phyloP scores from a whole-genome alignment of 2,888 invertebrate species.

The Drosophila basisetae region DNA sequence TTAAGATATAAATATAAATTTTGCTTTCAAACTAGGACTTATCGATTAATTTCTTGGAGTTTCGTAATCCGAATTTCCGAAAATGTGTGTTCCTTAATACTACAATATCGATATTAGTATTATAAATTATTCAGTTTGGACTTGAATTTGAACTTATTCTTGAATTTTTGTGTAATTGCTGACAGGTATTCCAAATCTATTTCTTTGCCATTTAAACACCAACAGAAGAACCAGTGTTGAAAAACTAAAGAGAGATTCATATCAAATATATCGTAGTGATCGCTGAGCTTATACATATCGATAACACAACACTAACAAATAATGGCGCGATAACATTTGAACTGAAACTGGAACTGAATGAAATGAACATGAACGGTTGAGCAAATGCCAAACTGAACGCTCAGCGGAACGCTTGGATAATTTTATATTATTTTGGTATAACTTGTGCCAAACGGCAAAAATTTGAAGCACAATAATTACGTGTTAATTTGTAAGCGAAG shows the following conservation, averaged over 20 bases:
- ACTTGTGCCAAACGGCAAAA: conserved; percentile 34
- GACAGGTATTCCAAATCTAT: not conserved
- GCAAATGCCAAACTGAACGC: conserved; percentile 34
- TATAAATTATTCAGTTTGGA: not conserved
- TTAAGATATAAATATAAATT: not conserved
- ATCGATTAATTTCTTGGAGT: not conserved
- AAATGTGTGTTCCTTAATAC: not conserved
- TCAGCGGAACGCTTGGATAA: conserved; percentile 46
- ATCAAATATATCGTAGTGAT: conserved; percentile 7
- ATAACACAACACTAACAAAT: not conserved
- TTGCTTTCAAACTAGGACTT: not conserved
- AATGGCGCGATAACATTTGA: conserved; percentile 14
- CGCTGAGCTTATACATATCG: conserved; percentile 7
- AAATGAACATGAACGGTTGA: conserved; percentile 20
- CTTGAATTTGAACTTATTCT: not conserved
- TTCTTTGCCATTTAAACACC: not conserved
- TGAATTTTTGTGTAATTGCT: not conserved
- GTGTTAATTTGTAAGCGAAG: conserved; percentile 44
- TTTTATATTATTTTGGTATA: conserved; percentile 23
- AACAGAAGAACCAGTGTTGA: not conserved
- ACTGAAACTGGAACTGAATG: conserved; percentile 19
- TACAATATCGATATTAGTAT: conserved; percentile 2
- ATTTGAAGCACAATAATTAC: conserved; percentile 28
- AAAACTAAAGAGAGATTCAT: not conserved
- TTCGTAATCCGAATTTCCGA: not conserved